Base-by-base conservation (phyloP, 2,888 invertebrate genomes). In the Drosophila fungiperda region DNA sequence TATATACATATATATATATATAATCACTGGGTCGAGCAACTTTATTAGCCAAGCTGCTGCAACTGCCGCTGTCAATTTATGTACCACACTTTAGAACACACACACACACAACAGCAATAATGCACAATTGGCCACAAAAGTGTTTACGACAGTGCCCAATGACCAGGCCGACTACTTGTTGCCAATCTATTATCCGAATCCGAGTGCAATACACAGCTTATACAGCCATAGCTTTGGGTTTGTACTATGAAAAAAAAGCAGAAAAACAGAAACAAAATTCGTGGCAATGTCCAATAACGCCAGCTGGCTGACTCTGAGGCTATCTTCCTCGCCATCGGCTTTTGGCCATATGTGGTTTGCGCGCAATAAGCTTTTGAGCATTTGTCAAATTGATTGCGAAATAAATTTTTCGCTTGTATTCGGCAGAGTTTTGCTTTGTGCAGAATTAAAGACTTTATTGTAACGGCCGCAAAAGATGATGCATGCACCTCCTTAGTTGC, bases 301-400 rank as follows among this genome's bases (percentile, higher is more conserved):
- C 60, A 70, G 63, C 71, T 68, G 68, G 42, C 52, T 60, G 42
- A 15, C 50, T 29, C 29, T 36, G n/a, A 29, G 50, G 48, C 65
- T 76, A 72, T 76, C 76, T 76, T 61, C 76, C 49, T 33, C 61
- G 55, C 49, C 68, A 76, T 76, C 73, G 48, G 45, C 58, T 58
- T 35, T 48, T 57, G 78, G 62, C 68, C 78, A 79, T 76, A 68
- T 61, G 52, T 42, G 55, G 45, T 29, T n/a, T n/a, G 52, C 42
- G 68, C 53, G 40, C 45, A 55, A 45, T 69, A 76, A 70, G 82
- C 88, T 78, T 76, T 74, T 59, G 58, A 70, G 73, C 88, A 90
- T 90, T 88, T 87, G 88, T 89, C 88, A 89, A 88, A 73, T 83
- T 87, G 85, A 89, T 90, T 87, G 84, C 82, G 71, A 88, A 87